A percentile compares a stretch with the other conserved stretches of the same genome.
Conservation (phyloP, 35 echinoderm and acorn worm species). For the Antedon bifida region DNA sequence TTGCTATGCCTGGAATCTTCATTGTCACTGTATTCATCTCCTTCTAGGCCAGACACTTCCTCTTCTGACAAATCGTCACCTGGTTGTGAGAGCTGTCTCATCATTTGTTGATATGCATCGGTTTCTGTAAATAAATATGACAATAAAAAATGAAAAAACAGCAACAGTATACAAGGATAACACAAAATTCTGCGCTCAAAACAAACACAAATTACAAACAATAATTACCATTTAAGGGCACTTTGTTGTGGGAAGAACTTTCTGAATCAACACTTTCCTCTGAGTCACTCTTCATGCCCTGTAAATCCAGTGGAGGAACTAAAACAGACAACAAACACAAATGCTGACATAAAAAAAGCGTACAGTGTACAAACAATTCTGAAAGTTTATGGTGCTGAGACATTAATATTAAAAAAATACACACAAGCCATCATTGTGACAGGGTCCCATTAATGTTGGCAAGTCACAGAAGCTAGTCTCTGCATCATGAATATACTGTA, state of each 20-base stretch:
- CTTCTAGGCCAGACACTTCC: background rate
- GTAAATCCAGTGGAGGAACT: background rate
- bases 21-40: background rate
- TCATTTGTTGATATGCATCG: background rate
- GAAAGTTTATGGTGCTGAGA: no score
- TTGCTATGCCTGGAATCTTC: background rate
- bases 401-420: no score
- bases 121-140: background rate
- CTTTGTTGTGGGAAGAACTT: background rate
- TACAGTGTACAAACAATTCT: no score
- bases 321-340: background rate
- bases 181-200: no score
- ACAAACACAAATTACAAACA: background rate
- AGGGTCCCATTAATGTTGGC: no score
- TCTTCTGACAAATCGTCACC: background rate
- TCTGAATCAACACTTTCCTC: background rate
- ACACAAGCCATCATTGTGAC: no score
- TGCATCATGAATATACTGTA: no score
- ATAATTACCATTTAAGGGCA: background rate
- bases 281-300: background rate
- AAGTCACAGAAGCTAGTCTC: no score
- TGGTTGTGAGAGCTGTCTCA: background rate
- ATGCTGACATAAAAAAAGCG: no score
- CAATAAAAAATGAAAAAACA: no score
- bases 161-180: no score